Conservation (phyloP, 1,140 invertebrate species). For the Rhopalosiphum padi region DNA sequence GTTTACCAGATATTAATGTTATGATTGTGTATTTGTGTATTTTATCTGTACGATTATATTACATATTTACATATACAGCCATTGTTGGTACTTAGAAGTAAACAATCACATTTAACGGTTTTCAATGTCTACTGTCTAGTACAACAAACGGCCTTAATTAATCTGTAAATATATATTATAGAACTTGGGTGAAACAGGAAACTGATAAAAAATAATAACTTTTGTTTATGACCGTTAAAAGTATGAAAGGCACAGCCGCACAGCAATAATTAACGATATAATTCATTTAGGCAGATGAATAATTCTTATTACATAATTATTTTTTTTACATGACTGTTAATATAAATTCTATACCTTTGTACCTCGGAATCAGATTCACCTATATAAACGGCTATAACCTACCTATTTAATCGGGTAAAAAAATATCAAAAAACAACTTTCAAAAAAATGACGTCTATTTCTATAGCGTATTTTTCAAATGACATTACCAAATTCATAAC, state of each 20-base stretch:
- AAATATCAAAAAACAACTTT: background rate
- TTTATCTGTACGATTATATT: background rate
- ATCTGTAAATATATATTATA: background rate
- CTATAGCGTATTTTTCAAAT: too few relatives aligned
- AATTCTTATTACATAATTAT: too few relatives aligned
- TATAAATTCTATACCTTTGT: too few relatives aligned
- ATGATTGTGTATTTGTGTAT: background rate
- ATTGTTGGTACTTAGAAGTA: background rate
- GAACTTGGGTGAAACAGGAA: background rate
- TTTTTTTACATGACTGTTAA: too few relatives aligned
- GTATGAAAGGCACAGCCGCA: too few relatives aligned
- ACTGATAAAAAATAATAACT: background rate
- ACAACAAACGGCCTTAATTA: background rate
- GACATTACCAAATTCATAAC: too few relatives aligned
- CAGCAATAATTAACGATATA: too few relatives aligned
- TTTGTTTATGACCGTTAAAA: too few relatives aligned
- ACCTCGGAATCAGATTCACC: too few relatives aligned
- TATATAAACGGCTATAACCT: too few relatives aligned
- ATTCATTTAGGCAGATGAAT: too few relatives aligned
- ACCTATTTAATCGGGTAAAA: background rate
- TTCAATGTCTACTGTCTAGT: too few relatives aligned
- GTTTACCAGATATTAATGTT: background rate
- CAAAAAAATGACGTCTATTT: background rate
- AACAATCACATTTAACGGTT: background rate
- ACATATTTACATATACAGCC: background rate